Conservation (phyloP, 1,140 invertebrate species). For the Brachionus plicatilis region DNA sequence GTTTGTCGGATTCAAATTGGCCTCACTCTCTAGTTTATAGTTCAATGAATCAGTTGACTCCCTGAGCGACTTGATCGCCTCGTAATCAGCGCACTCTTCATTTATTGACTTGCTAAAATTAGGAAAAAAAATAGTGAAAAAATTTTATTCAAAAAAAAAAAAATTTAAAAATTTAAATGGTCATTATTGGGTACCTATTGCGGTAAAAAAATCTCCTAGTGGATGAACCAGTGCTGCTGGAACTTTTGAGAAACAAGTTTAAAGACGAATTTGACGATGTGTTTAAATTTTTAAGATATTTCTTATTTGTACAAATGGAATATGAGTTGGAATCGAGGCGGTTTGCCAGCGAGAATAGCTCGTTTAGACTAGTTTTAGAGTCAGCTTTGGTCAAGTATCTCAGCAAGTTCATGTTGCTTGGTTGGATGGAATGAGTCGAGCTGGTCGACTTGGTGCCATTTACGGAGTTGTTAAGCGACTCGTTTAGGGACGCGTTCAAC, state of each 20-base stretch:
- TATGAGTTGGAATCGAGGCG: conserved; percentile 3
- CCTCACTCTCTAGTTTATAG: background rate
- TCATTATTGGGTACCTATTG: conserved; percentile 4
- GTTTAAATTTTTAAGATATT: background rate
- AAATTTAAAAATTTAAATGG: background rate
- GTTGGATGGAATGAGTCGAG: background rate
- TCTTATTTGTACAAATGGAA: background rate
- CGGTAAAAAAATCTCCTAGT: conserved; percentile 18
- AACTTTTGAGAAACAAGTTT: background rate
- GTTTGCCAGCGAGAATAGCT: background rate
- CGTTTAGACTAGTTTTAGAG: background rate
- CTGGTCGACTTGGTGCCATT: background rate
- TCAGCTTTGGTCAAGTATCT: conserved; percentile 14
- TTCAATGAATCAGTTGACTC: conserved; percentile 15
- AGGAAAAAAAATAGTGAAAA: background rate
- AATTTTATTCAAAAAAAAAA: background rate
- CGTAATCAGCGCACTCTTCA: conserved; percentile 36
- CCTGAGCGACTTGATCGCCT: conserved; percentile 1
- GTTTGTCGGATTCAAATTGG: background rate
- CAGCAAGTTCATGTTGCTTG: background rate
- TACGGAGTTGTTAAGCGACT: background rate
- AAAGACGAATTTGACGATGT: background rate
- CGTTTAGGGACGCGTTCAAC: background rate
- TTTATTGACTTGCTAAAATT: conserved; percentile 38
- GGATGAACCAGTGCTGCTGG: background rate